Base-by-base conservation (phyloP, 2,888 invertebrate genomes). In the Epirrita christyi region DNA sequence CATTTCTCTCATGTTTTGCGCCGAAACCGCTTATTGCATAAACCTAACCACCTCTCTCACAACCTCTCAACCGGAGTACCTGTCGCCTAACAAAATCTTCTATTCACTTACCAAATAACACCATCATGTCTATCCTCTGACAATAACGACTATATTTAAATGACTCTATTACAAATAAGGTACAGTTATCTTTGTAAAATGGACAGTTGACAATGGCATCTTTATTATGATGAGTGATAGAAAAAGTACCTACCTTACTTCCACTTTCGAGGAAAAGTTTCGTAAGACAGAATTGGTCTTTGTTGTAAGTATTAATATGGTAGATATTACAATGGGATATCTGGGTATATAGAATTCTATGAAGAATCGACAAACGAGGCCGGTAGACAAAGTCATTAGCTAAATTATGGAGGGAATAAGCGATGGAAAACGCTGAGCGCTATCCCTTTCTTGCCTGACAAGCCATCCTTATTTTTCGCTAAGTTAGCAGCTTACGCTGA, bases 31-130 rank as follows among this genome's bases (percentile, higher is more conserved):
- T 51, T 55, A 71, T 86, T 87, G 66, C 80, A 68, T 78, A 83
- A 84, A 52, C 61, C 63, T 45, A 34, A 51, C 42, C 41, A 80
- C 83, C 83, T 85, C 85, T 85, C 85, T 74, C 83, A 84, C 71
- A 83, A 85, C 85, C 85, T 86, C 81, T 79, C 67, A 68, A 78
- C 77, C 70, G 34, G 47, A 46, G 47, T 54, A 49, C 49, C 45
- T 49, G 34, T 46, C 41, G 15, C 6, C 34, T 14, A 47, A n/a
- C 56, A 27, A 29, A 8, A 6, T 9, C 14, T 21, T n/a, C 11
- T 7, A 36, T 36, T 36, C 36, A 36, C 0, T 21, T 21, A 21
- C 3, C 9, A 36, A 38, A 14, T 7, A 38, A 8, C 13, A 38
- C 14, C 29, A 29, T 29, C 38, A 38, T 14, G 8, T 44, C 14